A percentile compares a stretch with the other conserved stretches of the same genome.
These are phyloP conservation scores for Stegodyphus dumicola DNA, from an alignment of 1,140 invertebrate species.

Conservation along the genomic window DNA sequence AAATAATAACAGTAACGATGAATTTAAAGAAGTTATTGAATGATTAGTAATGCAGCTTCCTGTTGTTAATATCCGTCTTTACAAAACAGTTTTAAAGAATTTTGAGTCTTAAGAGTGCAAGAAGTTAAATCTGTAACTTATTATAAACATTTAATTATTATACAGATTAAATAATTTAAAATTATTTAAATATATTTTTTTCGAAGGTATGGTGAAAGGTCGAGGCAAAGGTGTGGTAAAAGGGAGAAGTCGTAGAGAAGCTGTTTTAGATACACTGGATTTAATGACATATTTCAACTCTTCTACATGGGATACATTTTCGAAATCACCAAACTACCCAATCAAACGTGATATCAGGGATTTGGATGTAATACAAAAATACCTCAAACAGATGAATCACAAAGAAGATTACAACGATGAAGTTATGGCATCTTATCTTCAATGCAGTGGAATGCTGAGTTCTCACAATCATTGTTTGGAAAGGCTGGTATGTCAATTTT, in stretches of 20 bases:
- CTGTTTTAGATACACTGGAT: constrained; percentile 15
- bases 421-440: constrained; percentile 66
- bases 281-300: not conserved
- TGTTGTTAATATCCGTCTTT: too few species aligned
- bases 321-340: not conserved
- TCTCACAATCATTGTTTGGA: constrained; percentile 65
- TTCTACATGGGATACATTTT: not conserved
- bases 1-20: too few species aligned
- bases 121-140: too few species aligned
- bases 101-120: too few species aligned
- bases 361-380: constrained; percentile 63
- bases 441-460: constrained; percentile 65
- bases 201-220: too few species aligned
- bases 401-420: constrained; percentile 65
- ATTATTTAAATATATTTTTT: too few species aligned
- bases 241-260: constrained; percentile 45
- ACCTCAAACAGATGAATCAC: constrained; percentile 63
- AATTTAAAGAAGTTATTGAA: too few species aligned
- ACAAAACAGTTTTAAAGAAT: too few species aligned
- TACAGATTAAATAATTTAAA: too few species aligned
- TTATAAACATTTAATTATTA: too few species aligned
- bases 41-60: too few species aligned
- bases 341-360: constrained; percentile 49
- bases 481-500: constrained; percentile 67
- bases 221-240: constrained; percentile 36